phyloP scores from a whole-genome alignment of 2,888 invertebrate genomes.

The Euphydryas editha region DNA sequence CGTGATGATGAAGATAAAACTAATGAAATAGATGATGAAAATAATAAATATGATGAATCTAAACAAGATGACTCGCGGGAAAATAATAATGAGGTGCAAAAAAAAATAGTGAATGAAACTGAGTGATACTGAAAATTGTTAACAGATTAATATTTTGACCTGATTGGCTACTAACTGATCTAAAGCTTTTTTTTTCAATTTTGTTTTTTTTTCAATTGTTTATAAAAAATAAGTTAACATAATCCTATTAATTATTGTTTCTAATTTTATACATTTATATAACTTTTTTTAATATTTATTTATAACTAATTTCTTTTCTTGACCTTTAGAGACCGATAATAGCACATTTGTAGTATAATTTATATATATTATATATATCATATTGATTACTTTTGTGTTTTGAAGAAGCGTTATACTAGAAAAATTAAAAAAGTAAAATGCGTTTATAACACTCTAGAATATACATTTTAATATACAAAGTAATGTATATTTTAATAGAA shows the following conservation, averaged over 20 bases:
- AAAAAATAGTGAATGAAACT: slow-evolving; percentile 48
- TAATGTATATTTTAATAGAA: too few relatives aligned
- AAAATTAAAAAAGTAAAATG: too few relatives aligned
- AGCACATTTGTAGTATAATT: neutral
- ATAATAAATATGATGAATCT: slow-evolving; percentile 51
- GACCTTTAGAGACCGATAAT: neutral
- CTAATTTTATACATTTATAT: slow-evolving; percentile 4
- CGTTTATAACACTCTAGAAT: too few relatives aligned
- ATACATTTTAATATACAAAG: too few relatives aligned
- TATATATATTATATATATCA: too few relatives aligned
- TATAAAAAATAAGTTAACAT: neutral
- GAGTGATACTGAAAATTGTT: slow-evolving; percentile 43
- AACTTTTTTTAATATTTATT: neutral
- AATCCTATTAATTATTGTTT: neutral
- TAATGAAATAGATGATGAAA: slow-evolving; percentile 47
- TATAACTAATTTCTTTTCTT: neutral
- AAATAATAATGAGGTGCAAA: slow-evolving; percentile 57
- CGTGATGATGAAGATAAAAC: slow-evolving; percentile 36
- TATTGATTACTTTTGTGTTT: too few relatives aligned
- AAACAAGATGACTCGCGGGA: slow-evolving; percentile 45
- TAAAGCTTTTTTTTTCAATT: slow-evolving; percentile 19
- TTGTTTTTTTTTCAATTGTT: neutral
- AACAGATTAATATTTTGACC: slow-evolving; percentile 38
- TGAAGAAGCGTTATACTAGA: too few relatives aligned
- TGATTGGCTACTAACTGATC: slow-evolving; percentile 66